Conservation (phyloP, 2,797 vertebrate species). For the Fundulus diaphanus region DNA sequence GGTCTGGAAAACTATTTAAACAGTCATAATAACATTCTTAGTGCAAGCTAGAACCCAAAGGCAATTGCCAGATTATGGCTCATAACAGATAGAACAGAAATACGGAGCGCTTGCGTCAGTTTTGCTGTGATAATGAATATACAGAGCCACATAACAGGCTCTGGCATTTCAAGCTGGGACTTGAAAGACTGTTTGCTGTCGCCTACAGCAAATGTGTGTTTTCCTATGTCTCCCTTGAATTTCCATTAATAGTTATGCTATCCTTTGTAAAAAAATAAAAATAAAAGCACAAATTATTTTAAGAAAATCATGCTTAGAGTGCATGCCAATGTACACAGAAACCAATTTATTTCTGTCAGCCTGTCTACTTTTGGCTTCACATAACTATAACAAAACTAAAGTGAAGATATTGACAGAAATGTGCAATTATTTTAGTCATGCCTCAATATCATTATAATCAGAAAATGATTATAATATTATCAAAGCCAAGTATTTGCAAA, state of each 20-base stretch:
- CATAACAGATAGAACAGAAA: conserved; percentile 21
- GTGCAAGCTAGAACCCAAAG: conserved; percentile 36
- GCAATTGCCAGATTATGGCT: conserved; percentile 26
- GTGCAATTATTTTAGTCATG: not conserved
- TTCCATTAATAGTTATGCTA: conserved; percentile 7
- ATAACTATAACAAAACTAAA: not conserved
- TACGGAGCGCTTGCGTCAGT: conserved; percentile 12
- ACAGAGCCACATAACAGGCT: conserved; percentile 22
- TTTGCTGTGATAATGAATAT: conserved; percentile 52
- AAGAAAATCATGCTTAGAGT: conserved; percentile 21
- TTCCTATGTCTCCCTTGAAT: conserved; percentile 18
- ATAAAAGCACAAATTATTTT: conserved; percentile 7
- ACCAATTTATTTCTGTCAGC: not conserved
- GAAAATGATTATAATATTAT: not conserved
- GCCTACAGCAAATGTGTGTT: conserved; percentile 10
- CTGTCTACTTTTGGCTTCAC: not conserved
- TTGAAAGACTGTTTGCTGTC: conserved; percentile 40
- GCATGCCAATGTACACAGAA: not conserved
- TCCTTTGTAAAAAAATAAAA: conserved; percentile 7
- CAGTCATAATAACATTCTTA: conserved; percentile 39
- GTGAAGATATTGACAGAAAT: not conserved
- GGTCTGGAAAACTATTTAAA: conserved; percentile 31
- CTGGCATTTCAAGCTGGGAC: conserved; percentile 31
- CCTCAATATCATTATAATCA: not conserved
- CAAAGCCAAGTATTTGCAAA: not conserved